A percentile compares a stretch with the other conserved stretches of the same genome.
These are phyloP conservation scores for Phycodurus eques DNA, from an alignment of 2,113 vertebrate species.

Conservation along the genomic window DNA sequence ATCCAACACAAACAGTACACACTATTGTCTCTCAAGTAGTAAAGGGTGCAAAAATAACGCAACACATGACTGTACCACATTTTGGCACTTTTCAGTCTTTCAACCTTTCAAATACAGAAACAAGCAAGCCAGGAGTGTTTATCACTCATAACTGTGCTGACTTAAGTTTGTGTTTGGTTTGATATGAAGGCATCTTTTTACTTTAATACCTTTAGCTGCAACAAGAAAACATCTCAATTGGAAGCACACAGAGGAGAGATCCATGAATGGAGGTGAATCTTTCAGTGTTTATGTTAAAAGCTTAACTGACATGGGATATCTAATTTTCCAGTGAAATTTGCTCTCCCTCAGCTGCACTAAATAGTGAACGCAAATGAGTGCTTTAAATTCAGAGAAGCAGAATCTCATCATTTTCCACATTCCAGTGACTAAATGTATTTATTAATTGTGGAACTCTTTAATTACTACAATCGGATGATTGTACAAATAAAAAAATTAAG, in stretches of 20 bases:
- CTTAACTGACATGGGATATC: too few relatives aligned
- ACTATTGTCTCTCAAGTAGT: too few relatives aligned
- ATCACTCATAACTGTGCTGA: neutral
- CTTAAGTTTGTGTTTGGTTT: neutral
- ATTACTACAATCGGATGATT: conserved; percentile 23
- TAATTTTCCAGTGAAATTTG: too few relatives aligned
- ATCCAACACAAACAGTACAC: too few relatives aligned
- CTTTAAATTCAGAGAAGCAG: conserved; percentile 6
- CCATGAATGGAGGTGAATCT: too few relatives aligned
- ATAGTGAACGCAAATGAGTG: conserved; percentile 4
- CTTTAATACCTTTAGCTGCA: conserved; percentile 2
- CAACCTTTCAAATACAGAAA: too few relatives aligned
- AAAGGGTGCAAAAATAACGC: too few relatives aligned
- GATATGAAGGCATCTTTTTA: neutral
- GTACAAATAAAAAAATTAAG: conserved; percentile 14
- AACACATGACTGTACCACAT: too few relatives aligned
- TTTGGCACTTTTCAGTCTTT: too few relatives aligned
- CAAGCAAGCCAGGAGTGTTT: too few relatives aligned
- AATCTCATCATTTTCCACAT: conserved; percentile 41
- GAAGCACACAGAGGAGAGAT: neutral
- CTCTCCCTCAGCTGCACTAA: neutral
- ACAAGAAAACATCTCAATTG: conserved; percentile 18
- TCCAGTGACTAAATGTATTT: conserved; percentile 24
- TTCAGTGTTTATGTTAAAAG: too few relatives aligned
- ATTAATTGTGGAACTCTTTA: conserved; percentile 20